phyloP scores from a whole-genome alignment of 2,113 vertebrate species.

The Neolamprologus tretocephalus region DNA sequence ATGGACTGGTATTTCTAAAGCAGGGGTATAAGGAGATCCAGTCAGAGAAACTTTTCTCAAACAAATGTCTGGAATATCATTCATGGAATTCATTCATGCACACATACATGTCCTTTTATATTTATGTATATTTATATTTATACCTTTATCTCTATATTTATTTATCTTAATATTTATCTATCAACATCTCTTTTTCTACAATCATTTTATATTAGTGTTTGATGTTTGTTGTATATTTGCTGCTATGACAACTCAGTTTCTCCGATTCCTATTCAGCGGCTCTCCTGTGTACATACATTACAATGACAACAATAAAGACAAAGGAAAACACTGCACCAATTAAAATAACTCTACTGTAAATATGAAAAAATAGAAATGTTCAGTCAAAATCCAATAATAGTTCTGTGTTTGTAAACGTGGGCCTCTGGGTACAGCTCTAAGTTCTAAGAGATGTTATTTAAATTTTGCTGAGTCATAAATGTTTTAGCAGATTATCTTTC shows the following conservation, averaged over 20 bases:
- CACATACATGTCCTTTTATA: not conserved
- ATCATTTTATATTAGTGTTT: not conserved
- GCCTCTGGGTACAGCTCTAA: not conserved
- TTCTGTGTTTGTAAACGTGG: not conserved
- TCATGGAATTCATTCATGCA: not conserved
- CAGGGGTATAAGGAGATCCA: not conserved
- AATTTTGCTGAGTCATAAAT: not conserved
- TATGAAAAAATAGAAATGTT: not conserved
- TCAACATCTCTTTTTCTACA: not conserved
- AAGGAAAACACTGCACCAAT: not conserved
- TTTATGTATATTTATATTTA: not conserved
- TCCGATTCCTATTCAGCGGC: not conserved
- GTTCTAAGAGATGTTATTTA: not conserved
- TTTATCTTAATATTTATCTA: not conserved
- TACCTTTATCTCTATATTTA: accelerated
- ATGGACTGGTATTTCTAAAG: not conserved
- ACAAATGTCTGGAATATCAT: not conserved
- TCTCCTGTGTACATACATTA: not conserved
- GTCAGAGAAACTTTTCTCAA: not conserved
- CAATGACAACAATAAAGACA: not conserved
- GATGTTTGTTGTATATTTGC: not conserved
- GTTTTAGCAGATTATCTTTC: not conserved
- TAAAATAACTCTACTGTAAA: not conserved
- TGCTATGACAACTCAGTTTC: not conserved
- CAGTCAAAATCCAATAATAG: not conserved